A percentile compares a stretch with the other conserved stretches of the same genome.
Evolutionary conservation across 2,113 vertebrate genomes (phyloP).

Genomic region (Egretta garzetta): DNA sequence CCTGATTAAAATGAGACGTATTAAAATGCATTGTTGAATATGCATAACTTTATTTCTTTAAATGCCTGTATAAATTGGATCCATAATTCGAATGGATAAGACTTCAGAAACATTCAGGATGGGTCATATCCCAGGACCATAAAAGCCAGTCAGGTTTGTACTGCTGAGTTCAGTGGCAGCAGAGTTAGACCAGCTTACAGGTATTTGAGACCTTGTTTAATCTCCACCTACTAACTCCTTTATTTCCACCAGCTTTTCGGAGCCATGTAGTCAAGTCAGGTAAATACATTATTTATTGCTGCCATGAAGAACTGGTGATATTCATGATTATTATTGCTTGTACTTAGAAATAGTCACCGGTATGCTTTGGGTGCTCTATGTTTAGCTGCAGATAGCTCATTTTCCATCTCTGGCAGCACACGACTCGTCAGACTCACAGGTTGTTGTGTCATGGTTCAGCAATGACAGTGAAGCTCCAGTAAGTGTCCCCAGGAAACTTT

Average conservation of each 20-base stretch:
- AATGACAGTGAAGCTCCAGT: not conserved
- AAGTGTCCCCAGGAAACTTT: slow-evolving; percentile 22
- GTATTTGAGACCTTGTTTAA: not conserved
- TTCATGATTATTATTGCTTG: not conserved
- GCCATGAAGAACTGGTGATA: not conserved
- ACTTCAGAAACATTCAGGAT: not conserved
- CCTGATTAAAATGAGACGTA: not conserved
- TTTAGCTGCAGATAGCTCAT: slow-evolving; percentile 6
- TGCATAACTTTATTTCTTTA: not conserved
- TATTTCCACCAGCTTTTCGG: not conserved
- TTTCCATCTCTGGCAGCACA: not conserved
- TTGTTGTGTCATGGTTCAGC: not conserved
- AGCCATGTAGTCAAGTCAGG: not conserved
- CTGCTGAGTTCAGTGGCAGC: not conserved
- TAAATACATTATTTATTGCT: not conserved
- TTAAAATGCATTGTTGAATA: not conserved
- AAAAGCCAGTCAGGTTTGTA: not conserved
- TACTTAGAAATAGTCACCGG: not conserved
- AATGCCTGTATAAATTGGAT: not conserved
- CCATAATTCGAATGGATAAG: not conserved
- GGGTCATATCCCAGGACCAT: not conserved
- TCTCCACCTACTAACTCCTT: not conserved
- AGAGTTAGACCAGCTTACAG: not conserved
- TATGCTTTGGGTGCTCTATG: not conserved
- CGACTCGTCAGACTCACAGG: not conserved